These are phyloP conservation scores for Rachycentron canadum DNA, from an alignment of 2,797 vertebrate genomes.

Conservation along the genomic window DNA sequence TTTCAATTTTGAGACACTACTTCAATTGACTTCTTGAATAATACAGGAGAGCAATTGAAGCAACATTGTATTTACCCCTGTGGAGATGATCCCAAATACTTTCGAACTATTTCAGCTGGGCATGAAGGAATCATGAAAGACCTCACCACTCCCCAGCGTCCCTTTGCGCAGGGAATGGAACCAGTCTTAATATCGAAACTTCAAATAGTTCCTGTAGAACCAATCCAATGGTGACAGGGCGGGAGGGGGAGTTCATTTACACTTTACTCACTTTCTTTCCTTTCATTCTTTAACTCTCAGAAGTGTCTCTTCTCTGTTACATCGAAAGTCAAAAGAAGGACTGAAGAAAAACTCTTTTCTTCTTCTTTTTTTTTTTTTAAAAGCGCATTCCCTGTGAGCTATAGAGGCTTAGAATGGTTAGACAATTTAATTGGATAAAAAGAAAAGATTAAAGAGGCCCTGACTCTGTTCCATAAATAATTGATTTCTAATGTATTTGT, in stretches of 20 bases:
- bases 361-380: constrained; percentile 70
- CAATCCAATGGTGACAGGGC: constrained; percentile 78
- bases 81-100: constrained; percentile 82
- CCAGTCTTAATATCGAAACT: constrained; percentile 84
- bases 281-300: constrained; percentile 82
- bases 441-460: constrained; percentile 88
- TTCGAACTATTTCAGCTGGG: constrained; percentile 81
- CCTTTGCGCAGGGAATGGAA: constrained; percentile 79
- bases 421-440: constrained; percentile 91
- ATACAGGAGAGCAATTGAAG: constrained; percentile 76
- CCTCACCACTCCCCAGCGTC: constrained; percentile 75
- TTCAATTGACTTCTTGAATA: constrained; percentile 79
- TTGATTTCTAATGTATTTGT: constrained; percentile 89
- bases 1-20: constrained; percentile 74
- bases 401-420: constrained; percentile 84
- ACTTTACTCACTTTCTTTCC: constrained; percentile 85
- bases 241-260: constrained; percentile 85
- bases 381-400: constrained; percentile 81
- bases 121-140: constrained; percentile 86
- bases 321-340: constrained; percentile 83
- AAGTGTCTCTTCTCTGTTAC: constrained; percentile 84
- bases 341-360: constrained; percentile 80
- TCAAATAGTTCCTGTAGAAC: constrained; percentile 88
- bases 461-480: constrained; percentile 88
- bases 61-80: constrained; percentile 76